These are phyloP conservation scores for Pogonomyrmex barbatus DNA, from an alignment of 1,140 invertebrate genomes.

Conservation along the genomic window DNA sequence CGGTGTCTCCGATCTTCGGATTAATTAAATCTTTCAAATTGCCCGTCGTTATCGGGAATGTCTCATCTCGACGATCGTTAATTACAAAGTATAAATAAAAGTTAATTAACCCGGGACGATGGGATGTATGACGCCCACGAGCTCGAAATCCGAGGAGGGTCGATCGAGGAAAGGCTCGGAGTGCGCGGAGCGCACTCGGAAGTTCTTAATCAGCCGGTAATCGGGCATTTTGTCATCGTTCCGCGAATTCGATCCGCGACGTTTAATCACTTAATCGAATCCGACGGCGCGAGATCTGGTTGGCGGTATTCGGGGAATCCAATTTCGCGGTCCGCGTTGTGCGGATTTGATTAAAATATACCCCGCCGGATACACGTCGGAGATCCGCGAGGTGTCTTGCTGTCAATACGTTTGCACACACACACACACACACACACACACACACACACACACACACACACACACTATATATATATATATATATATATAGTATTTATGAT, in stretches of 20 bases:
- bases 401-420: slow-evolving; percentile 26
- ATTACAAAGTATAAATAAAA: slow-evolving; percentile 68
- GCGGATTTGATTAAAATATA: slow-evolving; percentile 69
- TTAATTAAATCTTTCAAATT: slow-evolving; percentile 74
- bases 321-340: slow-evolving; percentile 70
- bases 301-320: slow-evolving; percentile 58
- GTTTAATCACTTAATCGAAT: slow-evolving; percentile 70
- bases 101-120: slow-evolving; percentile 58
- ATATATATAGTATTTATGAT: not conserved
- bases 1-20: slow-evolving; percentile 47
- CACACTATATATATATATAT: not conserved
- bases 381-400: not conserved
- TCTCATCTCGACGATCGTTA: slow-evolving; percentile 65
- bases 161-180: slow-evolving; percentile 41
- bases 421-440: not conserved
- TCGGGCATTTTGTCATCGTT: slow-evolving; percentile 62
- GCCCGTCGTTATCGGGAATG: slow-evolving; percentile 23
- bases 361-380: slow-evolving; percentile 4
- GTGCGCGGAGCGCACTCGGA: not conserved
- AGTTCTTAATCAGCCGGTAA: slow-evolving; percentile 57
- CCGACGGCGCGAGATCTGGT: slow-evolving; percentile 45
- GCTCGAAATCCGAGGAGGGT: slow-evolving; percentile 10
- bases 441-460: not conserved
- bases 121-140: not conserved
- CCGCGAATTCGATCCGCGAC: slow-evolving; percentile 68